A percentile compares a stretch with the other conserved stretches of the same genome.
Conservation (phyloP, 2,797 vertebrate species). For the Liasis olivaceus region DNA sequence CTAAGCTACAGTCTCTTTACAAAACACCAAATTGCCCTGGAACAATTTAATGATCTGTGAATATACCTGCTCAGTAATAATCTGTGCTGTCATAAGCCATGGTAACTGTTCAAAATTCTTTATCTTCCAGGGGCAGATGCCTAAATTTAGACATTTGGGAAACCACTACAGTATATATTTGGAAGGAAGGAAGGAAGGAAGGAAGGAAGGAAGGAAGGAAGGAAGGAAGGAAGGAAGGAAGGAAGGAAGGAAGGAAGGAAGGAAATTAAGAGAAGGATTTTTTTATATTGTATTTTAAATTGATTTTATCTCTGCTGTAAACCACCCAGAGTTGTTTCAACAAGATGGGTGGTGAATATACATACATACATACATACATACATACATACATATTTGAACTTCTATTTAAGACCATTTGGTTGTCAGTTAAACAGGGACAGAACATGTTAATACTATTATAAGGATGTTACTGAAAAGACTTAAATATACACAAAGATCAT, state of each 20-base stretch:
- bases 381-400: background rate
- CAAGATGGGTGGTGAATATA: no score
- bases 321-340: no score
- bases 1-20: background rate
- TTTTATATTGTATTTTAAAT: no score
- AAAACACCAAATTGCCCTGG: background rate
- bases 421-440: background rate
- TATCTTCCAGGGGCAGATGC: background rate
- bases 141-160: background rate
- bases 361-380: no score
- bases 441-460: background rate
- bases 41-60: slow-evolving; percentile 18
- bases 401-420: background rate
- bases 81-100: background rate
- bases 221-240: no score
- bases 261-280: background rate
- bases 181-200: background rate
- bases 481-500: background rate
- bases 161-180: no score
- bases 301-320: no score
- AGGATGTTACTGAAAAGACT: background rate
- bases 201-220: no score
- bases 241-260: background rate
- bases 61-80: background rate
- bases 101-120: background rate